phyloP scores from a whole-genome alignment of 2,797 vertebrate species.

The Poecilia velifera region DNA sequence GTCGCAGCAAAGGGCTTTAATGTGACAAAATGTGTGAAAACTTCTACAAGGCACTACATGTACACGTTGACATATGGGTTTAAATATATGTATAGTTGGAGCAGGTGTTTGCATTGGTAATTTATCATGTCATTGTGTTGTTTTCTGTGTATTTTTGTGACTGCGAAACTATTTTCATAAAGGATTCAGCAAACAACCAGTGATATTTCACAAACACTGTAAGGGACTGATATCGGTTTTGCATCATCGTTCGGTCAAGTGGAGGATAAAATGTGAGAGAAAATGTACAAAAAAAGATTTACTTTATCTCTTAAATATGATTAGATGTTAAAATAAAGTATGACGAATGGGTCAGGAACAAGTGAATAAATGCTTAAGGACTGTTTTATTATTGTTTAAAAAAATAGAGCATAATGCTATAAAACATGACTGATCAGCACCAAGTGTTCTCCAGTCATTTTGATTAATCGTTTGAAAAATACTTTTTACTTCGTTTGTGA shows the following conservation, averaged over 20 bases:
- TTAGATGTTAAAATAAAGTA: not conserved
- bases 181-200: conserved; percentile 11
- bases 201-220: not conserved
- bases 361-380: not conserved
- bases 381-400: not conserved
- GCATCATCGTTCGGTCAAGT: conserved; percentile 8
- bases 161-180: not conserved
- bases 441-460: not conserved
- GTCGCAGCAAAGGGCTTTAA: not conserved
- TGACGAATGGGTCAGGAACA: not conserved
- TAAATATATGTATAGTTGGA: not conserved
- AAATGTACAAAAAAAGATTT: conserved; percentile 19
- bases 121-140: conserved; percentile 10
- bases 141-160: conserved; percentile 15
- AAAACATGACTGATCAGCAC: not conserved
- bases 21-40: not conserved
- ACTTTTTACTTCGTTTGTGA: not conserved
- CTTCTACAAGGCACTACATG: not conserved
- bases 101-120: conserved; percentile 8
- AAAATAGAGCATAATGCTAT: not conserved
- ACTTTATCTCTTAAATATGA: conserved; percentile 3
- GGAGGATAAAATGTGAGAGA: conserved; percentile 20
- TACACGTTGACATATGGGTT: not conserved
- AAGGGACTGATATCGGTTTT: conserved; percentile 1
- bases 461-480: not conserved